A percentile compares a stretch with the other conserved stretches of the same genome.
These are phyloP conservation scores for Pseudoips prasinana DNA, from an alignment of 2,888 invertebrate genomes.

Conservation along the genomic window DNA sequence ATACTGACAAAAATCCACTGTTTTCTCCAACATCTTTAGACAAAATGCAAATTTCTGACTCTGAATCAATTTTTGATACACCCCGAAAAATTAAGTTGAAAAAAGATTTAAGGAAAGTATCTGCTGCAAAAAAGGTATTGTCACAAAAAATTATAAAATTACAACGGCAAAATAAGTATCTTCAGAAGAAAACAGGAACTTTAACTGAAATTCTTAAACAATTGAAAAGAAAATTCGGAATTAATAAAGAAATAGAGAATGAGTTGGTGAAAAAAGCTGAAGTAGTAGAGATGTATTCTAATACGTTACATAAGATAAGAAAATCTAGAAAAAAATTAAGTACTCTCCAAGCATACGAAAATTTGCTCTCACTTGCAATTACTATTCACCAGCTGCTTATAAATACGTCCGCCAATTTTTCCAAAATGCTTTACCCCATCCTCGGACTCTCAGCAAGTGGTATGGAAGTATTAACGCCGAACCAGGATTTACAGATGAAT, in stretches of 20 bases:
- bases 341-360: not conserved
- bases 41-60: conserved; percentile 2
- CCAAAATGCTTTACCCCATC: not conserved
- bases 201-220: not conserved
- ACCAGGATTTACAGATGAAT: conserved; percentile 1
- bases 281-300: too few relatives aligned
- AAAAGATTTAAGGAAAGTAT: too few relatives aligned
- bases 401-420: not conserved
- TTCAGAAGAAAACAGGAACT: not conserved
- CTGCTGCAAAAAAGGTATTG: too few relatives aligned
- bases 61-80: conserved; percentile 3
- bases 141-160: conserved; percentile 1
- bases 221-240: conserved; percentile 2
- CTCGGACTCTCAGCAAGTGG: not conserved
- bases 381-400: conserved; percentile 1
- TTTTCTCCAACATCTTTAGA: too few relatives aligned
- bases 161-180: conserved; percentile 1
- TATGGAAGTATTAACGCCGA: conserved; percentile 1
- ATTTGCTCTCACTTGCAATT: conserved; percentile 1
- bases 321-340: conserved; percentile 1
- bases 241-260: too few relatives aligned
- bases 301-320: too few relatives aligned
- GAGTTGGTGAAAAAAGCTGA: too few relatives aligned
- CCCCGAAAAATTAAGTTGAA: conserved; percentile 2
- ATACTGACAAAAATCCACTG: too few relatives aligned